phyloP scores from a whole-genome alignment of 2,797 vertebrate genomes.

The Pteronotus mesoamericanus region DNA sequence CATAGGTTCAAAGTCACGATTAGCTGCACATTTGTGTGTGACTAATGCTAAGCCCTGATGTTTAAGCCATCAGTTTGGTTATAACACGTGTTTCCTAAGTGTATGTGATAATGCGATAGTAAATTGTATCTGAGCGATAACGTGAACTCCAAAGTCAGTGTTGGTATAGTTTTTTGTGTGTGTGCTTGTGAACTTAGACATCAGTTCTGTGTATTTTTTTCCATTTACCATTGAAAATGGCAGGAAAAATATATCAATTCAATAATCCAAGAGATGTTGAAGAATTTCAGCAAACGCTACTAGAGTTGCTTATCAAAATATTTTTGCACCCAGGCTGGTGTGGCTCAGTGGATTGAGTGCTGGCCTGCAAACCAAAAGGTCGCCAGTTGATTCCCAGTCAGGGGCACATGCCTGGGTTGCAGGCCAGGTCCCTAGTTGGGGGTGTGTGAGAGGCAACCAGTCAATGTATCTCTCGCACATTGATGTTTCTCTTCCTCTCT shows the following conservation, averaged over 20 bases:
- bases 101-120: background rate
- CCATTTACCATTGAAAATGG: background rate
- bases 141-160: background rate
- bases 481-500: too few species aligned
- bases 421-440: too few species aligned
- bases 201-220: background rate
- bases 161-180: background rate
- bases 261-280: background rate
- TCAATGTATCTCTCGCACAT: too few species aligned
- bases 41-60: background rate
- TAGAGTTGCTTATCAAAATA: background rate
- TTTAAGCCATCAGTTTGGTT: background rate
- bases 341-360: too few species aligned
- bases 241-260: background rate
- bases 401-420: too few species aligned
- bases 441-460: too few species aligned
- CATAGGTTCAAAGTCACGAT: background rate
- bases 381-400: too few species aligned
- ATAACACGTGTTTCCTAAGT: background rate
- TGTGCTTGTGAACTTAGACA: too few species aligned
- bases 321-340: too few species aligned
- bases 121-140: background rate
- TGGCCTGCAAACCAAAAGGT: too few species aligned
- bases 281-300: background rate
- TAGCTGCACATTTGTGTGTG: background rate